These are phyloP conservation scores for Podarcis muralis DNA, from an alignment of 2,113 vertebrate genomes.

Conservation along the genomic window DNA sequence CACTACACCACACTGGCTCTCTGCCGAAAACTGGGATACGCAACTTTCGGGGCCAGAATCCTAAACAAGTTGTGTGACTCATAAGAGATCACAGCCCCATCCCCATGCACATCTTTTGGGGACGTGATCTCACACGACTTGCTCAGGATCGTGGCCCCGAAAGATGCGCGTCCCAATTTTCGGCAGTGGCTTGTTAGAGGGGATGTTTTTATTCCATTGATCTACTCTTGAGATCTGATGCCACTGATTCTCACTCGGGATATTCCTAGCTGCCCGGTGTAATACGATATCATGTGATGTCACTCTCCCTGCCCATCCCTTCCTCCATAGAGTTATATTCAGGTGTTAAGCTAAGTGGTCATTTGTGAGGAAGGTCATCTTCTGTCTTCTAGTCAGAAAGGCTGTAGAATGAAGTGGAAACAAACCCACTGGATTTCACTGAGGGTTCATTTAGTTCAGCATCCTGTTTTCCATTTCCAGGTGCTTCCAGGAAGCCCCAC, in stretches of 20 bases:
- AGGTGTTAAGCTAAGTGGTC: background rate
- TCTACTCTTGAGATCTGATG: background rate
- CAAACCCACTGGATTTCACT: background rate
- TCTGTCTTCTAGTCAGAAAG: background rate
- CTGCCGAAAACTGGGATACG: too few species aligned
- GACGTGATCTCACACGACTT: too few species aligned
- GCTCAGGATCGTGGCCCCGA: too few species aligned
- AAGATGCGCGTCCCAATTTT: too few species aligned
- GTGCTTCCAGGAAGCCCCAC: background rate
- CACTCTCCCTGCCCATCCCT: background rate
- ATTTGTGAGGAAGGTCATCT: background rate
- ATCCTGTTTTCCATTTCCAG: background rate
- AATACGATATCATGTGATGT: background rate
- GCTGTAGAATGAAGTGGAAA: background rate
- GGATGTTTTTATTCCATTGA: background rate
- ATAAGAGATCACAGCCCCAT: too few species aligned
- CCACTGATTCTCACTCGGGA: background rate
- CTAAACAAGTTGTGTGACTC: too few species aligned
- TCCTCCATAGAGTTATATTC: background rate
- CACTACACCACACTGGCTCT: too few species aligned
- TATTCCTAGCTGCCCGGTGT: background rate
- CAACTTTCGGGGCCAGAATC: too few species aligned
- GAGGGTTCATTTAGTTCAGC: background rate
- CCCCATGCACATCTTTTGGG: too few species aligned
- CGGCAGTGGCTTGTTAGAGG: too few species aligned